Evolutionary conservation across 2,888 invertebrate genomes (phyloP), one percentile per base, ranked within the genome.

Genomic region (Steromphala cineraria): DNA sequence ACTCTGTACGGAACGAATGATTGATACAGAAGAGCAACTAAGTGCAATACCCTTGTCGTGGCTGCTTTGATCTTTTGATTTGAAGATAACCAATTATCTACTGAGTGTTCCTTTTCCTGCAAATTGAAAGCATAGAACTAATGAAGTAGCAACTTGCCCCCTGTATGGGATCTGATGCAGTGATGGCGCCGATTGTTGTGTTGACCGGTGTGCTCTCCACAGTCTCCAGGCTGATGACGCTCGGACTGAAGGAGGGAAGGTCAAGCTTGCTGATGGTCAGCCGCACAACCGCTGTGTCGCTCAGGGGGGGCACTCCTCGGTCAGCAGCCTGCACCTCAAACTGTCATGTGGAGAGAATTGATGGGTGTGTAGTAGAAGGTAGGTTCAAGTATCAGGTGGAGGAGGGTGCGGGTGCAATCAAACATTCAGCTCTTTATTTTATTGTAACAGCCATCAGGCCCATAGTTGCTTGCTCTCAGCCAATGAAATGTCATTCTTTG

Each of bases 221-320:
- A 15, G 75, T 79, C 0, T 76, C 82, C 8, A 83, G 67, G 2
- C 10, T 53, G 19, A 79, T 67, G 28, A 74, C 52, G 7, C 71
- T 75, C 21, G 82, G 79, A 28, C 62, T 21, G 80, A 88, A 88
- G 3, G 3, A 13, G n/a, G 84, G 82, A 24, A 81, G 82, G 13
- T 83, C 87, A 36, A 87, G 67, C 52, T 46, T 78, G 36, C 78
- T 79, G 40, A 88, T 80, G 0, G 67, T 97, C 3, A 98, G 95
- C 0, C 96, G 96, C 0, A 98, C 95, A 3, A 96, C 96, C 15
- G 96, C 96, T 0, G 97, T 96, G 0, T 97, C 96, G 0, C 96
- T 96, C 88, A 97, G 0, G 97, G 98, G 67, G 97, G 97, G 0
- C 97, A 98, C 3, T 97, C 97, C 94, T 0, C 96, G 95, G 93